Evolutionary conservation across 2,888 invertebrate species (phyloP).

Genomic region (Glaucopsyche alexis): DNA sequence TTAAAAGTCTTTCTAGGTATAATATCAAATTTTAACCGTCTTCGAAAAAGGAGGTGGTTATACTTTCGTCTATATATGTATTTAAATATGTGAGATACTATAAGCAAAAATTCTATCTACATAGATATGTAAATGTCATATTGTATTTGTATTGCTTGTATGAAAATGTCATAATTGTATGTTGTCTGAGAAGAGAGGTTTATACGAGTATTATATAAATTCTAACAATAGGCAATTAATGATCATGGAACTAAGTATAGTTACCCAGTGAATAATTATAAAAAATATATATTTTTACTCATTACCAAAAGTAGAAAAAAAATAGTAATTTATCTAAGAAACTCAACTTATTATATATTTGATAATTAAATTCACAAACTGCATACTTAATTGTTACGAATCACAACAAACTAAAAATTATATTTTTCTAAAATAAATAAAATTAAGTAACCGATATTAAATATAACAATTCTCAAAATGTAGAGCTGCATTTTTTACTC

Average conservation of each 20-base stretch:
- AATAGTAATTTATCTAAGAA: not conserved
- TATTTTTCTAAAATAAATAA: no score
- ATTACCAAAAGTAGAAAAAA: not conserved
- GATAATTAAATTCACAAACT: no score
- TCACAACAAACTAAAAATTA: no score
- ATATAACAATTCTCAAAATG: not conserved
- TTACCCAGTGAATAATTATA: not conserved
- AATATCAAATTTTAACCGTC: no score
- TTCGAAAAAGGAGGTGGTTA: no score
- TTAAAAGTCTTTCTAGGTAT: no score
- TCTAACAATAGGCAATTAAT: not conserved
- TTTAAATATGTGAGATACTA: not conserved
- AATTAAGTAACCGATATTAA: not conserved
- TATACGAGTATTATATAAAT: not conserved
- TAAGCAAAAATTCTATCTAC: not conserved
- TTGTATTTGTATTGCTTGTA: no score
- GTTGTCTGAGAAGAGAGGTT: not conserved
- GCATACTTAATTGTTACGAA: no score
- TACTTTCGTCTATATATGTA: no score
- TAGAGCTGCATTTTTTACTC: not conserved
- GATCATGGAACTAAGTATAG: not conserved
- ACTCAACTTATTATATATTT: no score
- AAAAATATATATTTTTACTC: no score
- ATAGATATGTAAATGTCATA: no score
- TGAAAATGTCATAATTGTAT: not conserved